These are phyloP conservation scores for Neolamprologus fasciatus DNA, from an alignment of 2,113 vertebrate species.

Conservation along the genomic window DNA sequence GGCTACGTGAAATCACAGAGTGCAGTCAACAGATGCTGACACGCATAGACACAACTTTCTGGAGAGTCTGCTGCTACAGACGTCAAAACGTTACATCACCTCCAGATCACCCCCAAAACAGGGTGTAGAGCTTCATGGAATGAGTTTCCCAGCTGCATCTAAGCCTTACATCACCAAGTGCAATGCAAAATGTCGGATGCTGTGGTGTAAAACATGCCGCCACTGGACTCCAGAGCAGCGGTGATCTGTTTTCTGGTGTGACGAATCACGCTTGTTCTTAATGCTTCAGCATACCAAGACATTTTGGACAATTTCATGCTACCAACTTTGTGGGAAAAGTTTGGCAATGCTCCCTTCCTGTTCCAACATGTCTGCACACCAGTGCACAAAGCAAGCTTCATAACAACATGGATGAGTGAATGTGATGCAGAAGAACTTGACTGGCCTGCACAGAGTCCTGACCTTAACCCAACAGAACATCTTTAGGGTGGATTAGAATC, in stretches of 20 bases:
- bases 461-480: not conserved
- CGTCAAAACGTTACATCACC: not conserved
- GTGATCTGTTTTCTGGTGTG: not conserved
- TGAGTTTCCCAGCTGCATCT: not conserved
- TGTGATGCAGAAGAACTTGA: not conserved
- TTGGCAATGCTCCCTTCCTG: not conserved
- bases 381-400: not conserved
- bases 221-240: not conserved
- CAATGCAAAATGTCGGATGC: not conserved
- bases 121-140: not conserved
- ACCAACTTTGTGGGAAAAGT: not conserved
- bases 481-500: not conserved
- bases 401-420: not conserved
- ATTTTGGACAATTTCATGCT: not conserved
- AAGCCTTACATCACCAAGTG: not conserved
- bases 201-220: not conserved
- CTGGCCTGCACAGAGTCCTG: not conserved
- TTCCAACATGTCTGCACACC: not conserved
- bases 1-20: not conserved
- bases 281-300: not conserved
- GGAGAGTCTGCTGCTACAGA: not conserved
- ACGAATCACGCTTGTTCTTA: fast-evolving
- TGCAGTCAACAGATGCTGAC: not conserved
- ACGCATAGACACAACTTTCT: not conserved
- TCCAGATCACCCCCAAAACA: not conserved